Evolutionary conservation across 2,797 vertebrate species (phyloP).

Genomic region (Lerista edwardsae): DNA sequence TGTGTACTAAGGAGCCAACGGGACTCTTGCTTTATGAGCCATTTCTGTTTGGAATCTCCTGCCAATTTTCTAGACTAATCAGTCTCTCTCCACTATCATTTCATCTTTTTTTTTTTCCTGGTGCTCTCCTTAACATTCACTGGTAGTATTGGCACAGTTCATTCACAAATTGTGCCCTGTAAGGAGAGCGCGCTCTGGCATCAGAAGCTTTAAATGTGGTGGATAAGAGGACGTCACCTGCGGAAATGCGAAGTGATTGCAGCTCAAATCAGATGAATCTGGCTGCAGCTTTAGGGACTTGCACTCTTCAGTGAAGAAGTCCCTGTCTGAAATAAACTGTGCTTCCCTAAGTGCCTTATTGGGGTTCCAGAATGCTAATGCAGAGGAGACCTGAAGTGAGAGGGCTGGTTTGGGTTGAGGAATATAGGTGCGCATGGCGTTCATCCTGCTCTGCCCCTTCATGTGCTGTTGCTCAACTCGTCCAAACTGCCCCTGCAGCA

Average conservation of each 20-base stretch:
- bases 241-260: background rate
- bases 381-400: background rate
- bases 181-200: background rate
- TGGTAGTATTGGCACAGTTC: conserved; percentile 18
- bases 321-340: background rate
- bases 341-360: background rate
- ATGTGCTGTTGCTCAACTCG: too few species aligned
- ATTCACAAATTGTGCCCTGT: conserved; percentile 34
- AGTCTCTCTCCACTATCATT: conserved; percentile 19
- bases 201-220: background rate
- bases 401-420: too few species aligned
- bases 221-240: background rate
- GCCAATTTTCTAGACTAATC: conserved; percentile 40
- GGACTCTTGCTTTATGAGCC: conserved; percentile 32
- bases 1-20: conserved; percentile 18
- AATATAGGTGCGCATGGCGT: too few species aligned
- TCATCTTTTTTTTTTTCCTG: background rate
- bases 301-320: background rate
- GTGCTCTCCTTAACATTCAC: conserved; percentile 8
- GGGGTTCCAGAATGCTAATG: background rate
- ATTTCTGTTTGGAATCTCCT: conserved; percentile 34
- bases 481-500: too few species aligned
- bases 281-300: background rate
- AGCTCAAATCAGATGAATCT: background rate
- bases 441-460: too few species aligned